phyloP scores from a whole-genome alignment of 2,797 vertebrate genomes.

The Perodicticus potto region DNA sequence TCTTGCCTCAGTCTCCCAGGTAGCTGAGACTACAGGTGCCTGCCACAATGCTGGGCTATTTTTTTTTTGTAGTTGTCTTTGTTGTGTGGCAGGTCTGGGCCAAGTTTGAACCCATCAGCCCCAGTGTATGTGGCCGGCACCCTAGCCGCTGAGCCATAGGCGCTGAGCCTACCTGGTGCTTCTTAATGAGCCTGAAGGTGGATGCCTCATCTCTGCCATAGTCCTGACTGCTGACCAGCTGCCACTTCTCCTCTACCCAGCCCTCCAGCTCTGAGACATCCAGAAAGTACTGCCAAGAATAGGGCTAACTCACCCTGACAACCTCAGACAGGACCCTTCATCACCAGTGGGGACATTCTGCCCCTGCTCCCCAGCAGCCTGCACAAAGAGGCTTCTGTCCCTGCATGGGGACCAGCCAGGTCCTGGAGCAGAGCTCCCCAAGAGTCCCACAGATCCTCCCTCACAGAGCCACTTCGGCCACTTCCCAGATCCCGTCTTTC shows the following conservation, averaged over 20 bases:
- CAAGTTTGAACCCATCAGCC: too few relatives aligned
- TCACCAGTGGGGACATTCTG: too few relatives aligned
- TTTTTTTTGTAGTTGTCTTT: too few relatives aligned
- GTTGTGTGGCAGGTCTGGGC: too few relatives aligned
- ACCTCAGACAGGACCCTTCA: background rate
- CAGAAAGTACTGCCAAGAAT: constrained; percentile 89
- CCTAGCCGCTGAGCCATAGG: too few relatives aligned
- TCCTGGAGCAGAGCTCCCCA: background rate
- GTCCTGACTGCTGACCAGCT: constrained; percentile 89
- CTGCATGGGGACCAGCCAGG: background rate
- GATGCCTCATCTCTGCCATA: constrained; percentile 90
- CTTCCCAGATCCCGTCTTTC: background rate
- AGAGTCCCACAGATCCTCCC: background rate
- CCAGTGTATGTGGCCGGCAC: too few relatives aligned
- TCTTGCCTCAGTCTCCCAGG: too few relatives aligned
- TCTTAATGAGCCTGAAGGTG: constrained; percentile 91
- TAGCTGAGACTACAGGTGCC: too few relatives aligned
- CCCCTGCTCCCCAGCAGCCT: background rate
- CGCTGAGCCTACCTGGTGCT: constrained; percentile 90
- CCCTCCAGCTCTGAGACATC: constrained; percentile 92
- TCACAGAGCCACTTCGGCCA: background rate
- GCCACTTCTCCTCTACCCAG: constrained; percentile 89
- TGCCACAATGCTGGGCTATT: too few relatives aligned
- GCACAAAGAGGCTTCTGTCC: background rate
- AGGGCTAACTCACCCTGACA: background rate